phyloP scores from a whole-genome alignment of 2,113 vertebrate species.

The Dermatemys mawii region DNA sequence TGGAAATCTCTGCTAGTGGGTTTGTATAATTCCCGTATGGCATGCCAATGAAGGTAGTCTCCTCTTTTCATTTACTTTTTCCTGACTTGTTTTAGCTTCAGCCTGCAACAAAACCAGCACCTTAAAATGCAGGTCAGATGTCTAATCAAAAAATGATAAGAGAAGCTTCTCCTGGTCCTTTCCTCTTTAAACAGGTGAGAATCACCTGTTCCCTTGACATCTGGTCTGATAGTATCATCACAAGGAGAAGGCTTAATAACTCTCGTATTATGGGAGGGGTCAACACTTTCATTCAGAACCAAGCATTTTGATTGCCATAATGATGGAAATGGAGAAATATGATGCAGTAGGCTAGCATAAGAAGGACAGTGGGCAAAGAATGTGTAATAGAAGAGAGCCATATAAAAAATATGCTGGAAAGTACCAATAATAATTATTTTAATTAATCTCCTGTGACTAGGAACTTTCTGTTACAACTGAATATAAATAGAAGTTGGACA shows the following conservation, averaged over 20 bases:
- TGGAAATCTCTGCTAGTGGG: background rate
- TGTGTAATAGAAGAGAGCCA: background rate
- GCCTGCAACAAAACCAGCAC: background rate
- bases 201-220: background rate
- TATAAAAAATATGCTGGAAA: background rate
- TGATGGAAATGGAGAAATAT: background rate
- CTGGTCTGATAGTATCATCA: background rate
- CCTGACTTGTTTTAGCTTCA: background rate
- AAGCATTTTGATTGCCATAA: accelerated
- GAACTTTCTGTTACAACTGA: constrained; percentile 72
- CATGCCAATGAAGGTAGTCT: background rate
- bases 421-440: constrained; percentile 51
- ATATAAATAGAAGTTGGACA: constrained; percentile 78
- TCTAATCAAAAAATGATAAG: background rate
- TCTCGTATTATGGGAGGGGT: accelerated
- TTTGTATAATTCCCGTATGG: background rate
- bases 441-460: constrained; percentile 68
- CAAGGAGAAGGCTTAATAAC: background rate
- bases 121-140: background rate
- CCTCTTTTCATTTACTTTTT: background rate
- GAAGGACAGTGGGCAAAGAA: background rate
- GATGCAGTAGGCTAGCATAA: accelerated
- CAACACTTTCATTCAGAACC: accelerated
- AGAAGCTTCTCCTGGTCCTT: background rate
- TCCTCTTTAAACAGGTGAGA: background rate